Percentiles rank a stretch among this genome's conserved stretches.
These are phyloP conservation scores for Silurus aristotelis DNA, from an alignment of 2,797 vertebrate species.

Conservation along the genomic window DNA sequence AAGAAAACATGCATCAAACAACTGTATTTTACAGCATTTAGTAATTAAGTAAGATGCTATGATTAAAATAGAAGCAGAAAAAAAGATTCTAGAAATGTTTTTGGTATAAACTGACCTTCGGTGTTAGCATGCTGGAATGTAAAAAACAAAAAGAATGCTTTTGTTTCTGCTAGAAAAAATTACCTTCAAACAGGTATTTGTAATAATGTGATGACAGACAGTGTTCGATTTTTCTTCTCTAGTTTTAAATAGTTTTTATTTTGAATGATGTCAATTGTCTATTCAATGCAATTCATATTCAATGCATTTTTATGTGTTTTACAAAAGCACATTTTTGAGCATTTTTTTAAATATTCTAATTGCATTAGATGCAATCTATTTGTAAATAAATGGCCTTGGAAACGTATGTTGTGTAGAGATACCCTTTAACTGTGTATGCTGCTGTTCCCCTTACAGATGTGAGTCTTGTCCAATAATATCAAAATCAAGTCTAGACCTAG, in stretches of 20 bases:
- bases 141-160: background rate
- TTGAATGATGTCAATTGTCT: background rate
- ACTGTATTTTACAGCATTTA: background rate
- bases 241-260: background rate
- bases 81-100: background rate
- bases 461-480: constrained; percentile 25
- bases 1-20: background rate
- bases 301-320: no score
- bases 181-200: background rate
- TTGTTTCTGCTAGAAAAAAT: background rate
- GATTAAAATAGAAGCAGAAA: background rate
- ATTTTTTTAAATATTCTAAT: no score
- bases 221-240: background rate
- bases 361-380: background rate
- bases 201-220: background rate
- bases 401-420: background rate
- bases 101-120: background rate
- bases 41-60: background rate
- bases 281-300: background rate
- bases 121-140: background rate
- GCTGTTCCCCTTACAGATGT: background rate
- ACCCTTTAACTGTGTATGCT: background rate
- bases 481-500: background rate
- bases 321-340: background rate
- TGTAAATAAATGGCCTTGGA: background rate